Conservation (phyloP, 2,113 vertebrate genomes). For the Gobiocypris rarus region DNA sequence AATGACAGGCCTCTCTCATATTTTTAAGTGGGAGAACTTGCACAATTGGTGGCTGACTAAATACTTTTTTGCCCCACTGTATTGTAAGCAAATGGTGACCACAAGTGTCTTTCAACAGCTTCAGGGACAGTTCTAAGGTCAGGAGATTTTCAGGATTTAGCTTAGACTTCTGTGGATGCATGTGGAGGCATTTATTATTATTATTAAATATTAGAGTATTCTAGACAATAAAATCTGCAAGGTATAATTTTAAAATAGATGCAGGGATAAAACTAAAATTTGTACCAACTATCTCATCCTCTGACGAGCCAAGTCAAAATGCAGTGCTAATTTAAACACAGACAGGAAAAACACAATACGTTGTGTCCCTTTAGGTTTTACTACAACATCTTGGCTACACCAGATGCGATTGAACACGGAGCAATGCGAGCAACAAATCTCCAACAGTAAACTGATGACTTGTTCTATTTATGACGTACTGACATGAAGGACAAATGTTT, state of each 20-base stretch:
- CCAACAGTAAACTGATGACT: too few relatives aligned
- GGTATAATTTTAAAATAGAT: background rate
- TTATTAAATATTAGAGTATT: background rate
- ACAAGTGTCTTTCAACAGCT: background rate
- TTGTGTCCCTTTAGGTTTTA: background rate
- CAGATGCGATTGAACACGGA: too few relatives aligned
- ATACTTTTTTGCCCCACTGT: too few relatives aligned
- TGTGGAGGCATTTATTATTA: background rate
- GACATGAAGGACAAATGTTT: too few relatives aligned
- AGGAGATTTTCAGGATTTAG: background rate
- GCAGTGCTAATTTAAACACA: background rate
- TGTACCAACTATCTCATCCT: background rate
- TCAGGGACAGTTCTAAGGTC: background rate
- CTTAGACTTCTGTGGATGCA: background rate
- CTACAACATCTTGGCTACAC: too few relatives aligned
- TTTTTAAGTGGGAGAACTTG: too few relatives aligned
- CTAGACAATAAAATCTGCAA: background rate
- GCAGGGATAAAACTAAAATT: background rate
- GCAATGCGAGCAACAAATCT: too few relatives aligned
- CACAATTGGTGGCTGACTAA: too few relatives aligned
- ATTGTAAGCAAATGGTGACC: background rate
- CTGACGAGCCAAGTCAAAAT: background rate
- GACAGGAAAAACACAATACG: background rate
- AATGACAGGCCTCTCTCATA: too few relatives aligned
- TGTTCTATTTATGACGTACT: too few relatives aligned